A percentile compares a stretch with the other conserved stretches of the same genome.
phyloP scores from a whole-genome alignment of 2,888 invertebrate genomes.

The Slavum lentiscoides region DNA sequence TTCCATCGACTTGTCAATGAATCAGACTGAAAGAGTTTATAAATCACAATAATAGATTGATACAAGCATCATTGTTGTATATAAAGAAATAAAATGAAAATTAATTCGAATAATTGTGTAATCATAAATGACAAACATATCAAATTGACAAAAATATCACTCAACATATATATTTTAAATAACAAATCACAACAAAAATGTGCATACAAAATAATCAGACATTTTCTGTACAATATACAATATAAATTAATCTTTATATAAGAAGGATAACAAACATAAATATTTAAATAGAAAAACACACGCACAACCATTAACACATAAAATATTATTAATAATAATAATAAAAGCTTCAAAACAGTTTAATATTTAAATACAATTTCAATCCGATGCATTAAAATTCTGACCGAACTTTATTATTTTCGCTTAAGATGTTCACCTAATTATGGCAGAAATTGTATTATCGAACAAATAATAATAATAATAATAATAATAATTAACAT shows the following conservation, averaged over 20 bases:
- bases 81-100: too few species aligned
- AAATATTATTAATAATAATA: background rate
- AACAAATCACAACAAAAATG: background rate
- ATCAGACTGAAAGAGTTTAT: too few species aligned
- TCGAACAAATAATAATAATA: background rate
- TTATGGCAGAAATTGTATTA: background rate
- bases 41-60: too few species aligned
- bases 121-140: too few species aligned
- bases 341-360: background rate
- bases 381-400: background rate
- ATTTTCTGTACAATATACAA: background rate
- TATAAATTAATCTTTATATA: background rate
- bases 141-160: too few species aligned
- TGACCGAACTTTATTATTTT: background rate
- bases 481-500: background rate
- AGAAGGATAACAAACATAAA: background rate
- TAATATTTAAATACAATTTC: background rate
- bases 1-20: too few species aligned
- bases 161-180: background rate
- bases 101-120: too few species aligned
- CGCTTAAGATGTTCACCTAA: background rate
- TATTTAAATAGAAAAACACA: background rate
- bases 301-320: constrained; percentile 27
- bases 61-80: too few species aligned
- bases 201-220: background rate